A percentile compares a stretch with the other conserved stretches of the same genome.
These are phyloP conservation scores for Lampropteryx suffumata DNA, from an alignment of 2,888 invertebrate genomes.

Conservation along the genomic window DNA sequence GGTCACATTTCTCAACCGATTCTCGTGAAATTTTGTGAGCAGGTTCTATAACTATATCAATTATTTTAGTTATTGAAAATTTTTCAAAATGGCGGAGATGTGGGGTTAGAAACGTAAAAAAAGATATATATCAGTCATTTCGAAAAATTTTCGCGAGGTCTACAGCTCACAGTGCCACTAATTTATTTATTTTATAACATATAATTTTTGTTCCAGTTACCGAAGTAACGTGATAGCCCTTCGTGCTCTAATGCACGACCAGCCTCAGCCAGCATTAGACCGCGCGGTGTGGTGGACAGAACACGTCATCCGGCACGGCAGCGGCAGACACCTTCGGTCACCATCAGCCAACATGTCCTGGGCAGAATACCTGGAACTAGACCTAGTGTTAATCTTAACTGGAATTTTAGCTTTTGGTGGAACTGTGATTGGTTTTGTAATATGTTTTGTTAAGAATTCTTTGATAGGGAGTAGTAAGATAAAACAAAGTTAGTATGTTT, in stretches of 20 bases:
- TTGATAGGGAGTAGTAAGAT: no score
- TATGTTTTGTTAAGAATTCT: background rate
- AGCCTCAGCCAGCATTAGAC: conserved; percentile 56
- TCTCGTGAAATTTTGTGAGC: no score
- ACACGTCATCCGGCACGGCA: conserved; percentile 63
- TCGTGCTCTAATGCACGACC: conserved; percentile 49
- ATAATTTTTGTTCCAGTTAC: conserved; percentile 23
- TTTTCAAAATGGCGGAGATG: no score
- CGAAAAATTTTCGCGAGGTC: no score
- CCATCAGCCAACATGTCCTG: conserved; percentile 50
- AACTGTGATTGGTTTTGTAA: background rate
- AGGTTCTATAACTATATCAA: no score
- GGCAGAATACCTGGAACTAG: conserved; percentile 45
- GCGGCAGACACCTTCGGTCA: conserved; percentile 60
- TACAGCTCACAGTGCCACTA: no score
- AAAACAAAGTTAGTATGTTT: background rate
- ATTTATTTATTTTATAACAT: no score
- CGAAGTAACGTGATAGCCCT: conserved; percentile 40
- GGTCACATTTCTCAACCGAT: no score
- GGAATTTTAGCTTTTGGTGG: background rate
- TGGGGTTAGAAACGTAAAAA: no score
- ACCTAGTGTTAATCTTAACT: conserved; percentile 16
- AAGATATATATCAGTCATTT: no score
- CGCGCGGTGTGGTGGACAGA: conserved; percentile 75
- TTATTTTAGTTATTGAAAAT: no score